Conservation (phyloP, 2,113 vertebrate species). For the Aplodontia rufa region DNA sequence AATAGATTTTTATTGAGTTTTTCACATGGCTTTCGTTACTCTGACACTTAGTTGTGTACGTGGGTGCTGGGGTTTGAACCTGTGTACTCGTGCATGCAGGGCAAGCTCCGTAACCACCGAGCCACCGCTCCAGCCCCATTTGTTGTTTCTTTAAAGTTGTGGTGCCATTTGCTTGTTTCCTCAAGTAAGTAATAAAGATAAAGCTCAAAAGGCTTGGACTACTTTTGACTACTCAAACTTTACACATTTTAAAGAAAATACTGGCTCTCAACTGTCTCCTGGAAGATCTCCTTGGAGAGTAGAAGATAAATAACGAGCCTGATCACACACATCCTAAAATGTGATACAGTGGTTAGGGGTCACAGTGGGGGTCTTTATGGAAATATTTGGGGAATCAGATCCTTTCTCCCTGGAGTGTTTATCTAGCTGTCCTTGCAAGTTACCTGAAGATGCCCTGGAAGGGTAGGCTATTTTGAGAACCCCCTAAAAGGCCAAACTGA, state of each 20-base stretch:
- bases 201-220: neutral
- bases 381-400: neutral
- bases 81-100: no score
- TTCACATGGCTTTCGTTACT: no score
- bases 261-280: neutral
- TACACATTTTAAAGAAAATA: neutral
- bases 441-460: neutral
- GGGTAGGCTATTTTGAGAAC: neutral
- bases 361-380: neutral
- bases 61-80: no score
- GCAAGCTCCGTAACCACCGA: no score
- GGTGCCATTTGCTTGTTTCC: neutral
- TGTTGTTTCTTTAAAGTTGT: neutral
- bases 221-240: neutral
- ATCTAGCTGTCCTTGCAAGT: neutral
- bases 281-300: neutral
- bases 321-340: neutral
- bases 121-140: no score
- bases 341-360: no score
- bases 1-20: no score
- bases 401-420: neutral
- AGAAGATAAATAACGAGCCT: no score
- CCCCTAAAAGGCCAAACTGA: no score
- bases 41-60: no score
- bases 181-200: neutral